A percentile compares a stretch with the other conserved stretches of the same genome.
These are phyloP conservation scores for Mermis nigrescens DNA, from an alignment of 2,888 invertebrate genomes.

Conservation along the genomic window DNA sequence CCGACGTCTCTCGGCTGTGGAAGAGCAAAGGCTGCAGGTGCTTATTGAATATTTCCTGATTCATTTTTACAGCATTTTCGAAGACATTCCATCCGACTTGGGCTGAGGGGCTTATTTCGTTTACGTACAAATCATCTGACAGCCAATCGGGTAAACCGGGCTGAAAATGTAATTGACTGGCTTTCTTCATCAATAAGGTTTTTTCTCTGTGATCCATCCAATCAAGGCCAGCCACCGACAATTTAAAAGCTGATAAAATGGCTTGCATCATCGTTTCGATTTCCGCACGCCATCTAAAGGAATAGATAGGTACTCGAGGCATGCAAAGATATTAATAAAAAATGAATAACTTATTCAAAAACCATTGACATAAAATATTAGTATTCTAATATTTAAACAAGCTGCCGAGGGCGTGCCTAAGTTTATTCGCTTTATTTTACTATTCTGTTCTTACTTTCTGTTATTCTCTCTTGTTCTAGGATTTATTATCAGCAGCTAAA, in stretches of 20 bases:
- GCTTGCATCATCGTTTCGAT: conserved; percentile 3
- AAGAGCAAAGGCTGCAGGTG: background rate
- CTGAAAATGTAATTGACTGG: background rate
- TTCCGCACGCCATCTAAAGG: background rate
- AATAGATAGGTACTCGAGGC: no score
- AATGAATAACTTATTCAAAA: no score
- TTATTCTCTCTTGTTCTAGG: no score
- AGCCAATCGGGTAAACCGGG: conserved; percentile 2
- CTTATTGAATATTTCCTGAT: background rate
- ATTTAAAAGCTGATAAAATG: background rate
- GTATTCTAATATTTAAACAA: no score
- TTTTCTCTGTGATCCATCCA: background rate
- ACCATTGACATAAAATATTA: no score
- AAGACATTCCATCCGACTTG: background rate
- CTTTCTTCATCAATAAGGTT: background rate
- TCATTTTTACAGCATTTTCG: background rate
- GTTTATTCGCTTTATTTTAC: no score
- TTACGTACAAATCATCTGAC: background rate
- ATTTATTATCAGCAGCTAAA: no score
- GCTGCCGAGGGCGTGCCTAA: no score
- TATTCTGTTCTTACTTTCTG: no score
- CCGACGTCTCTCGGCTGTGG: background rate
- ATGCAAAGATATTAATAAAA: no score
- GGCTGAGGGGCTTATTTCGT: background rate
- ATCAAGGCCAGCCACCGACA: background rate